Conservation (phyloP, 1,140 invertebrate genomes). For the Pseudomyrmex gracilis region DNA sequence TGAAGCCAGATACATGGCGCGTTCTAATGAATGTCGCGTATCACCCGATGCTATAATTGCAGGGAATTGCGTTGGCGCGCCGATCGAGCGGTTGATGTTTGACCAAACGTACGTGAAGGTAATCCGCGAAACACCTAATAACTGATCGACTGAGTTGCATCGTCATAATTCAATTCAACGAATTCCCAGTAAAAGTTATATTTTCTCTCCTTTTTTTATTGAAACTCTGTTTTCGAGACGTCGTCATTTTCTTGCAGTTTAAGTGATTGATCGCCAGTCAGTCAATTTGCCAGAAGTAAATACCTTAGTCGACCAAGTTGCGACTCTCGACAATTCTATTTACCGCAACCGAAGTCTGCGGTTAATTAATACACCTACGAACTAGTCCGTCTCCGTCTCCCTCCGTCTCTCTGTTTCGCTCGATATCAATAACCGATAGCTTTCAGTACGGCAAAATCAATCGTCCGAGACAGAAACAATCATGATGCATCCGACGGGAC, state of each 20-base stretch:
- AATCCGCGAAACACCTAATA: conserved; percentile 31
- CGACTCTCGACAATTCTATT: conserved; percentile 5
- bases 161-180: neutral
- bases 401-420: neutral
- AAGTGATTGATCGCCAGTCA: conserved; percentile 3
- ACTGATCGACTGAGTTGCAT: conserved; percentile 1
- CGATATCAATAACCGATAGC: conserved; percentile 46
- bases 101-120: conserved; percentile 35
- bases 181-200: neutral
- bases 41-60: conserved; percentile 61
- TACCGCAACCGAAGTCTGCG: neutral
- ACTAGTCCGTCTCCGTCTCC: neutral
- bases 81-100: conserved; percentile 52
- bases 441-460: conserved; percentile 37
- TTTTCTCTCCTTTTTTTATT: no score
- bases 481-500: neutral
- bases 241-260: neutral
- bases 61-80: conserved; percentile 44
- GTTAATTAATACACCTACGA: conserved; percentile 43
- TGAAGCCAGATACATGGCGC: conserved; percentile 49
- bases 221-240: neutral
- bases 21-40: conserved; percentile 64
- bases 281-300: conserved; percentile 22
- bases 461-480: conserved; percentile 26
- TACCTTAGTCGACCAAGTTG: neutral